Evolutionary conservation across 2,113 vertebrate genomes (phyloP), one percentile per base, ranked within the genome.

Genomic region (Megaleporinus macrocephalus): DNA sequence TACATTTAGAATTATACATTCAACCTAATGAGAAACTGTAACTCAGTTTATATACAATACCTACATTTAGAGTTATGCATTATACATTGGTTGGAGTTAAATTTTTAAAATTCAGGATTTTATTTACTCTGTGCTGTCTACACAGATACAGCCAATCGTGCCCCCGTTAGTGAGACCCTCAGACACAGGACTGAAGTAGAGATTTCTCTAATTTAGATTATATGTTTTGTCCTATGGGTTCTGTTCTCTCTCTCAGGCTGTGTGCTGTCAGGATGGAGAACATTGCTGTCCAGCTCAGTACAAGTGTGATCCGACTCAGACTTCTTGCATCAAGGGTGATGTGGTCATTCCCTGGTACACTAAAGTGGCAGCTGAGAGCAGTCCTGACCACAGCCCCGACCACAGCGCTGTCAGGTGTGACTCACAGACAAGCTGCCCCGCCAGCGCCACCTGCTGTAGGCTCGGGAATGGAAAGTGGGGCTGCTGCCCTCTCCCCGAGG

Each of bases 301-400:
- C 85, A 81, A 13, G n/a, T 95, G 94, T 29, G 57, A 89, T 0
- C 44, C 63, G 51, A 1, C 0, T 0, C 1, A 0, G 0, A 69
- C 36, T 0, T 33, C 85, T 0, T 95, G 94, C 83, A 5, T 77
- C n/a, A 87, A 79, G 73, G 88, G 75, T 0, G 83, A 81, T 13
- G 66, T 88, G n/a, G 83, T 72, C 73, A 89, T 95, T n/a, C 93
- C 94, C 1, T 94, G 92, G 92, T 92, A 92, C 87, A 90, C 83
- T 53, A 94, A 93, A 73, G 65, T 91, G 1, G 68, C 88, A 0
- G 87, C 90, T 9, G 36, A 74, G 16, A 47, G 36, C 11, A 70
- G 63, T 3, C 22, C 79, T 30, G 49, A 47, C 27, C 0, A 55
- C 9, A 70, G 63, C 5, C 22, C 80, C 27, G 49, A 47, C 27